Conservation (phyloP, 2,888 invertebrate genomes). For the Drosophila kokeensis region DNA sequence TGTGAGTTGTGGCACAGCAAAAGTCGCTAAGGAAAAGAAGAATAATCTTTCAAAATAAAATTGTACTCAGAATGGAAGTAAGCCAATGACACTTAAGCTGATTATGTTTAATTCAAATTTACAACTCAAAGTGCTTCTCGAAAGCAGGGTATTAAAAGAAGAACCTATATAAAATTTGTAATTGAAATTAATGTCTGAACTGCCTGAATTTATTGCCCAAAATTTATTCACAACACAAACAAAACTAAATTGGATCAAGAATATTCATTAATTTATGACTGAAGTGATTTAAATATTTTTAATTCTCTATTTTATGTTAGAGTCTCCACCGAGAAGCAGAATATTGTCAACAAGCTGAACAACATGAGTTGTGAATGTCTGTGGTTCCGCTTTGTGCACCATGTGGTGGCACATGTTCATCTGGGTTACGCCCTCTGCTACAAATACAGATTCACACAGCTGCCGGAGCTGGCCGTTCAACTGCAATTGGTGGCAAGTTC, state of each 20-base stretch:
- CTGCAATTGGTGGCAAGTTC: slow-evolving; percentile 60
- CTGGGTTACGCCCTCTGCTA: slow-evolving; percentile 52
- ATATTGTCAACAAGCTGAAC: background rate
- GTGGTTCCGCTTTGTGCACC: slow-evolving; percentile 33
- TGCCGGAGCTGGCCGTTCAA: slow-evolving; percentile 42
- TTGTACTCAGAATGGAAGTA: slow-evolving; percentile 8
- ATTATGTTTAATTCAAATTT: slow-evolving; percentile 39
- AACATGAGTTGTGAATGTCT: background rate
- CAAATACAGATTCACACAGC: slow-evolving; percentile 27
- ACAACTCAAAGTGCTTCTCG: background rate
- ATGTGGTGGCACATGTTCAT: slow-evolving; percentile 35
- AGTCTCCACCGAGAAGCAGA: background rate
- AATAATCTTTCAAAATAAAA: slow-evolving; percentile 22
- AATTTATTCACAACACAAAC: background rate
- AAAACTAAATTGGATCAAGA: background rate
- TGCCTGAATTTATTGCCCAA: background rate
- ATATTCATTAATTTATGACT: background rate
- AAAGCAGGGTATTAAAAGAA: background rate
- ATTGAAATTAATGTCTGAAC: background rate
- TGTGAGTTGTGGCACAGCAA: slow-evolving; percentile 16
- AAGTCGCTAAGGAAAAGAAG: slow-evolving; percentile 18
- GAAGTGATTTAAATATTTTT: background rate
- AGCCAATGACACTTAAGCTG: slow-evolving; percentile 32
- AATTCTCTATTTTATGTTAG: background rate
- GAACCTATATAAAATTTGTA: background rate